Base-by-base conservation (phyloP, 2,113 vertebrate genomes). In the Periophthalmus modestus region DNA sequence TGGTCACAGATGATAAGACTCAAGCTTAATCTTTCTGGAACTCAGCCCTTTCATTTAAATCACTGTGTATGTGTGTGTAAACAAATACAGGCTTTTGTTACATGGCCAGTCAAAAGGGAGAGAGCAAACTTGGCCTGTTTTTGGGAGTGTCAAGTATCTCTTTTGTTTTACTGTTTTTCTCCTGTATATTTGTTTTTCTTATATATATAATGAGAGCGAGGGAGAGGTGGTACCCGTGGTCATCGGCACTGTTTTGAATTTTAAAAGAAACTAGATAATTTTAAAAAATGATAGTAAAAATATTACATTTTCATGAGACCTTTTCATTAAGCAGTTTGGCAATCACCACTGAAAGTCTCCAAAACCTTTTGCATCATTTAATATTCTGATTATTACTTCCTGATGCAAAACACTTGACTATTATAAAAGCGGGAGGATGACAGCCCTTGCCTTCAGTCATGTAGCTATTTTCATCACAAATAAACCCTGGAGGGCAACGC, bases 401-500 rank as follows among this genome's bases (percentile, higher is more conserved):
- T 62, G 14, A 62, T 34, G 28, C 59, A 34, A 36, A 61, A 33
- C 11, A 15, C 58, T 16, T 34, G 23, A 16, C 28, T 34, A 34
- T 19, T 62, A 28, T 34, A 62, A 9, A 16, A 62, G 11, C 24
- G 18, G 13, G 24, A 9, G 15, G 24, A 62, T 62, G 28, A 62
- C 59, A 62, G 59, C 59, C 24, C 19, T n/a, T 43, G 62, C 34
- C 34, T 65, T 65, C 34, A 39, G 61, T 65, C 61, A 65, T 21
- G 62, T 11, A n/a, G 39, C 34, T 65, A 28, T 62, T 67, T 81
- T 67, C 18, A 65, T 61, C 65, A 62, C 65, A 23, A 71, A 78
- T 48, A 15, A 19, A 80, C 47, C 73, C 73, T n/a, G n/a, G 59
- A 80, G 62, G 43, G 16, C 39, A 61, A 63, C 46, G 78, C 77